Evolutionary conservation across 2,888 invertebrate genomes (phyloP).

Genomic region (Acleris emargana): DNA sequence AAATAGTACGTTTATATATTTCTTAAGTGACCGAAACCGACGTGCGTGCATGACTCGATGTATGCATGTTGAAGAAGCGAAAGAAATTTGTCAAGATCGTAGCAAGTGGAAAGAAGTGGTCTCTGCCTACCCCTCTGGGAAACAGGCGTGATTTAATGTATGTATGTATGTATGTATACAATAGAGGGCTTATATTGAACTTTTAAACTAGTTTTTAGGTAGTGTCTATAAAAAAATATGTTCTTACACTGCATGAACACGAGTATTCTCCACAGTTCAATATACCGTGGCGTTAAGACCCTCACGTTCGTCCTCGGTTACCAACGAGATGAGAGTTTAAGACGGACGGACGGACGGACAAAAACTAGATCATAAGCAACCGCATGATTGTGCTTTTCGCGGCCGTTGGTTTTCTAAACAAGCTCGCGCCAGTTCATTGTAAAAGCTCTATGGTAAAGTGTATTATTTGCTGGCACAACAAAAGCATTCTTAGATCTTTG

Average conservation of each 20-base stretch:
- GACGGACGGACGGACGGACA: conserved; percentile 57
- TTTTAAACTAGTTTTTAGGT: no score
- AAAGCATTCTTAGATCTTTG: conserved; percentile 2
- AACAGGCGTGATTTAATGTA: no score
- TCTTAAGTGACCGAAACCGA: no score
- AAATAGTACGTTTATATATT: no score
- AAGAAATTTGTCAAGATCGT: no score
- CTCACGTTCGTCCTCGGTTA: conserved; percentile 68
- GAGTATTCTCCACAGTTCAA: conserved; percentile 38
- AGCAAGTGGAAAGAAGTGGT: no score
- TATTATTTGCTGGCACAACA: conserved; percentile 2
- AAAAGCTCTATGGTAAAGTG: conserved; percentile 14
- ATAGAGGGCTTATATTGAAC: no score
- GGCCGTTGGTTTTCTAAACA: conserved; percentile 37
- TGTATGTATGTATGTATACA: no score
- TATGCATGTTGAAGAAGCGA: no score
- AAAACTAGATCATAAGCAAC: conserved; percentile 71
- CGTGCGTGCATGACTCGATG: no score
- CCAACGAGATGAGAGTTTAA: conserved; percentile 65
- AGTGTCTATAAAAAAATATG: background rate
- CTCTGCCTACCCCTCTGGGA: no score
- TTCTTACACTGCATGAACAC: background rate
- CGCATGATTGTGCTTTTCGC: conserved; percentile 67
- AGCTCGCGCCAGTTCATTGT: conserved; percentile 24
- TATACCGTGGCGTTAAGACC: conserved; percentile 43